These are phyloP conservation scores for Apogon hyalosoma DNA, from an alignment of 2,797 vertebrate genomes.

Conservation along the genomic window DNA sequence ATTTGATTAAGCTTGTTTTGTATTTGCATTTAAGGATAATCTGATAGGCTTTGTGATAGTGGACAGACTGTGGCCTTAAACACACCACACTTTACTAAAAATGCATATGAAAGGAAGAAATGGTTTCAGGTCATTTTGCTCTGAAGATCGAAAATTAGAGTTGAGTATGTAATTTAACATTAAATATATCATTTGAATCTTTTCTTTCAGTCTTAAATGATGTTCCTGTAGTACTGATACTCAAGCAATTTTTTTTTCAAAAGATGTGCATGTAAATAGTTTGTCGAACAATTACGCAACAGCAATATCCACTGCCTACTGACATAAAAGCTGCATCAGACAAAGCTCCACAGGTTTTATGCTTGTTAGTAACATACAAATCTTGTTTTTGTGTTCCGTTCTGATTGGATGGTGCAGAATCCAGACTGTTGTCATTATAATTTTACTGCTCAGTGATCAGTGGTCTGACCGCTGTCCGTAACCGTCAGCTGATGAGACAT, in stretches of 20 bases:
- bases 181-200: too few species aligned
- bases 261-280: too few species aligned
- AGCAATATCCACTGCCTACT: background rate
- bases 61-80: slow-evolving; percentile 35
- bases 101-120: too few species aligned
- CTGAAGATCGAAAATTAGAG: too few species aligned
- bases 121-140: too few species aligned
- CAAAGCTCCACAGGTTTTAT: slow-evolving; percentile 22
- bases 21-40: slow-evolving; percentile 56
- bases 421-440: slow-evolving; percentile 58
- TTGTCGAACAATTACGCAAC: too few species aligned
- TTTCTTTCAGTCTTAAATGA: too few species aligned
- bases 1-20: slow-evolving; percentile 72
- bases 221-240: too few species aligned
- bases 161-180: too few species aligned
- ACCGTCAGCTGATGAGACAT: slow-evolving; percentile 34
- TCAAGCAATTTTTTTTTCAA: too few species aligned
- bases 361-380: slow-evolving; percentile 53
- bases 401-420: slow-evolving; percentile 16
- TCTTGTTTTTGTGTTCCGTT: slow-evolving; percentile 28
- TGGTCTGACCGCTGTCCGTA: slow-evolving; percentile 6
- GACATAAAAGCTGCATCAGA: background rate
- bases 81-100: slow-evolving; percentile 5
- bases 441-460: slow-evolving; percentile 63
- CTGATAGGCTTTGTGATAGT: slow-evolving; percentile 33